Base-by-base conservation (phyloP, 1,140 invertebrate species). In the Drosophila quadrilineata region DNA sequence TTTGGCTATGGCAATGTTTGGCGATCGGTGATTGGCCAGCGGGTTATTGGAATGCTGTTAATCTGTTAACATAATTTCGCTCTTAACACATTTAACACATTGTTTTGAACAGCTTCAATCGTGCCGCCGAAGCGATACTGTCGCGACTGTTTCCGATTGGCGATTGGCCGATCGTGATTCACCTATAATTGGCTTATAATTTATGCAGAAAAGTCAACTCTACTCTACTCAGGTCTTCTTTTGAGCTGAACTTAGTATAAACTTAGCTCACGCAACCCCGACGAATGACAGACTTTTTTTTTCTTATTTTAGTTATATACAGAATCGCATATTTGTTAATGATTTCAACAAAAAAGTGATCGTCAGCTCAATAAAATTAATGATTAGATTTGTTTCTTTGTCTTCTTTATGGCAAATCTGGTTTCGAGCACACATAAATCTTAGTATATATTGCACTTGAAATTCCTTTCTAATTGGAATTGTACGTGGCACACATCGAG, bases 81-180 rank as follows among this genome's bases (percentile, higher is more conserved):
- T 85, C 79, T 85, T 85, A 85, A 85, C 79, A 85, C 79, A 79
- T 85, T 85, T 85, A 85, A 85, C 79, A 85, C 79, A 85, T 85
- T 85, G 75, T 85, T 85, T 75, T 68, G 71, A 58, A 41, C 74
- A 75, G 70, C 79, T 48, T 85, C 79, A 85, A 85, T 85, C 40
- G 67, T 14, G 71, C 79, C 79, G 77, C 64, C 74, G 19, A 41
- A 16, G 58, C 21, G 22, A n/a, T n/a, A n/a, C n/a, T n/a, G 50
- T 53, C 54, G 38, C 33, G 36, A 53, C 50, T 62, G 52, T 54
- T 52, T 69, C 52, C 38, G 63, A 74, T 56, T 58, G 70, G 56
- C 38, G 71, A 75, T 75, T 66, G 66, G 60, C 14, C 53, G 53
- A 69, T 70, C 62, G 79, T 85, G 79, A 85, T 85, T 85, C 79